phyloP scores from a whole-genome alignment of 2,888 invertebrate species.

The Lomographa bimaculata region DNA sequence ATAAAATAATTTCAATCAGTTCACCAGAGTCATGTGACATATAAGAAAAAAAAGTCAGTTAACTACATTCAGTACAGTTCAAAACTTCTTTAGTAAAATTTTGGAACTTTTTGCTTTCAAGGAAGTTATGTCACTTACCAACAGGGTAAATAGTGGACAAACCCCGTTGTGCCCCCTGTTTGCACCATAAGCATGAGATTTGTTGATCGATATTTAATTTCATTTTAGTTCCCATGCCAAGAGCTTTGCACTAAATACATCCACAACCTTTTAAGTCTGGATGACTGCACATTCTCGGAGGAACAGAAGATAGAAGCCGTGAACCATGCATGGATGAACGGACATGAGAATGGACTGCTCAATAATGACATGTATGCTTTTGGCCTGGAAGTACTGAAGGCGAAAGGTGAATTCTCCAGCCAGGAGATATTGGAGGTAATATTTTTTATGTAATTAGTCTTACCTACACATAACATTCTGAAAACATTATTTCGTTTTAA shows the following conservation, averaged over 20 bases:
- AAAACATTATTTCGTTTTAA: neutral
- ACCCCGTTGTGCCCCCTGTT: too few relatives aligned
- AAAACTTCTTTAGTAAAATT: too few relatives aligned
- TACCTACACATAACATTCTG: neutral
- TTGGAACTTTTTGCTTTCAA: too few relatives aligned
- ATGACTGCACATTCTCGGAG: constrained; percentile 53
- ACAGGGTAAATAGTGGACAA: too few relatives aligned
- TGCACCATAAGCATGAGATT: too few relatives aligned
- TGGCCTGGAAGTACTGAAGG: constrained; percentile 64
- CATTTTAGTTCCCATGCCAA: constrained; percentile 67
- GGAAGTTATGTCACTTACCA: too few relatives aligned
- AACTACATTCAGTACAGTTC: too few relatives aligned
- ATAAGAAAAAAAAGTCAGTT: too few relatives aligned
- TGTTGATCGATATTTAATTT: too few relatives aligned
- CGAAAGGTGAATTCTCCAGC: constrained; percentile 52
- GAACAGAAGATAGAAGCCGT: constrained; percentile 60
- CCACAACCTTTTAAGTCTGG: constrained; percentile 57
- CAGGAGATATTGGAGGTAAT: constrained; percentile 56
- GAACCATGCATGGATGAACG: constrained; percentile 68
- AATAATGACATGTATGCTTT: constrained; percentile 69
- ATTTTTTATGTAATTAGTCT: neutral
- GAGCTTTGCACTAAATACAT: constrained; percentile 67
- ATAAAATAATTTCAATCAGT: too few relatives aligned
- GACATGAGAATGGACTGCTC: constrained; percentile 62
- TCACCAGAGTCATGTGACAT: too few relatives aligned